A percentile compares a stretch with the other conserved stretches of the same genome.
These are phyloP conservation scores for Oxygymnocypris stewartii DNA, from an alignment of 2,113 vertebrate genomes.

Conservation along the genomic window DNA sequence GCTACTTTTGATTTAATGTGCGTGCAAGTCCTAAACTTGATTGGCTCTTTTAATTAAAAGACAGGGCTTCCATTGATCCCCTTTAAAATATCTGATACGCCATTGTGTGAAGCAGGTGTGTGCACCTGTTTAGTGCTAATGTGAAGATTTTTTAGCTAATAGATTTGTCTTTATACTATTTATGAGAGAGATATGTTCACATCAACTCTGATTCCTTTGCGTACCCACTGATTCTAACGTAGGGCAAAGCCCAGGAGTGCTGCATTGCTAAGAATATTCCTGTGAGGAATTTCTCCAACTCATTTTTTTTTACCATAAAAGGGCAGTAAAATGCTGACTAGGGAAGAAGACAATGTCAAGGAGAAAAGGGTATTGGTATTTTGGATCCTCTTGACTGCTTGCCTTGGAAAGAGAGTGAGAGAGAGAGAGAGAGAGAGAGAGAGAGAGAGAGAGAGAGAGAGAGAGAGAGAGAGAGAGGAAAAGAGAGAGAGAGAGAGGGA, in stretches of 20 bases:
- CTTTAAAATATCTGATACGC: not conserved
- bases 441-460: slow-evolving; percentile 62
- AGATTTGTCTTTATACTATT: slow-evolving; percentile 13
- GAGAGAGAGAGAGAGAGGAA: not conserved
- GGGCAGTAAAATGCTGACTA: slow-evolving; percentile 89
- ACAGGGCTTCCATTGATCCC: not conserved
- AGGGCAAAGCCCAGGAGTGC: slow-evolving; percentile 44
- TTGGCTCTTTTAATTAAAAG: not conserved
- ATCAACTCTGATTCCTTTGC: slow-evolving; percentile 15
- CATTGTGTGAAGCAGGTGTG: not conserved
- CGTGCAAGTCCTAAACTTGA: not conserved
- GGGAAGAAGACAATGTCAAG: slow-evolving; percentile 90
- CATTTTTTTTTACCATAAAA: slow-evolving; percentile 83
- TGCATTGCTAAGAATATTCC: slow-evolving; percentile 57
- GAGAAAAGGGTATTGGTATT: slow-evolving; percentile 95
- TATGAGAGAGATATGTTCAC: not conserved
- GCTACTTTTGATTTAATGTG: not conserved
- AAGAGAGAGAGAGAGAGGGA: slow-evolving; percentile 68
- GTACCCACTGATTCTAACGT: not conserved
- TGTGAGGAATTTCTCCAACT: slow-evolving; percentile 55
- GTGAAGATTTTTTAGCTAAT: not conserved
- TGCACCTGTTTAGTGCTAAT: slow-evolving; percentile 13
- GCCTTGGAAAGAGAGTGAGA: slow-evolving; percentile 81
- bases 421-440: slow-evolving; percentile 57
- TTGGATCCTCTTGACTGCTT: slow-evolving; percentile 91